phyloP scores from a whole-genome alignment of 2,797 vertebrate genomes.

The Takifugu ocellatus region DNA sequence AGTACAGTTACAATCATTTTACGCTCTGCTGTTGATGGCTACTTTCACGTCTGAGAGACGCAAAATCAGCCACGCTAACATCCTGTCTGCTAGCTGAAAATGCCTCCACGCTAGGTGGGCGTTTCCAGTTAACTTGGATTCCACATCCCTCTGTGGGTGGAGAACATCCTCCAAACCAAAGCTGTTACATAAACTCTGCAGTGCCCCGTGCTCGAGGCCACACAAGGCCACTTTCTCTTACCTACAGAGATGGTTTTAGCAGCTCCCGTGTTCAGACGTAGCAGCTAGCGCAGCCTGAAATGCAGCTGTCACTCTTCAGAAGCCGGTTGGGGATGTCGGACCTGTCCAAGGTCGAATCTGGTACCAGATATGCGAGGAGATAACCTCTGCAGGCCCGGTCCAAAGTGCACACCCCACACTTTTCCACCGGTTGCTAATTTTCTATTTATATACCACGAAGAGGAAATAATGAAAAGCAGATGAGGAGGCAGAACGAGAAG shows the following conservation, averaged over 20 bases:
- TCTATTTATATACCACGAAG: slow-evolving; percentile 68
- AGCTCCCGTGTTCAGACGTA: too few relatives aligned
- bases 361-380: slow-evolving; percentile 41
- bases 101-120: neutral
- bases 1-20: neutral
- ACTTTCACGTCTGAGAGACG: too few relatives aligned
- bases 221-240: slow-evolving; percentile 19
- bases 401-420: slow-evolving; percentile 46
- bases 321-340: slow-evolving; percentile 34
- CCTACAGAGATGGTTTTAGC: slow-evolving; percentile 21
- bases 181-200: slow-evolving; percentile 22
- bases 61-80: neutral
- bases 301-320: slow-evolving; percentile 13
- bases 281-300: too few relatives aligned
- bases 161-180: slow-evolving; percentile 21
- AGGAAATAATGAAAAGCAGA: slow-evolving; percentile 70
- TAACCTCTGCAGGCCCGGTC: slow-evolving; percentile 52
- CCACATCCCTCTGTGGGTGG: slow-evolving; percentile 21
- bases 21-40: neutral
- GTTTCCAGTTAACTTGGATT: slow-evolving; percentile 27
- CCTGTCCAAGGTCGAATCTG: slow-evolving; percentile 14
- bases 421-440: slow-evolving; percentile 65
- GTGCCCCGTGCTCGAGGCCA: slow-evolving; percentile 9
- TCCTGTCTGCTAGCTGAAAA: slow-evolving; percentile 9
- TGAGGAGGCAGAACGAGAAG: slow-evolving; percentile 46